A percentile compares a stretch with the other conserved stretches of the same genome.
Conservation (phyloP, 2,113 vertebrate genomes). For the Embiotoca jacksoni region DNA sequence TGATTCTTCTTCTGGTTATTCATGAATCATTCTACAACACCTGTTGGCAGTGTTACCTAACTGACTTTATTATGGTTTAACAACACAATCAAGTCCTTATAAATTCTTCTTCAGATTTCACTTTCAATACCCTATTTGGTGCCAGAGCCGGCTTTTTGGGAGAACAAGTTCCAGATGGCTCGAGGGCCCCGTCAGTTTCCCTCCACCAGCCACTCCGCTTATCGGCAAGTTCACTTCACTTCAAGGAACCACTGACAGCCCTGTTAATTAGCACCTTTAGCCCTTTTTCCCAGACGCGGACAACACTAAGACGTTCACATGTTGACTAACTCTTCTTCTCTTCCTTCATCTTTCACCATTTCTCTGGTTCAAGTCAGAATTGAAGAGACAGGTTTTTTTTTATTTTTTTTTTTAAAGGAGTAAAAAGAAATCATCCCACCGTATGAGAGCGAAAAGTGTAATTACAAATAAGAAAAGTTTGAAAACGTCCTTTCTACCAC, state of each 20-base stretch:
- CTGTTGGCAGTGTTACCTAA: conserved; percentile 11
- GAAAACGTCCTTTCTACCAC: neutral
- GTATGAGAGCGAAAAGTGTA: neutral
- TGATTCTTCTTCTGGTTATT: neutral
- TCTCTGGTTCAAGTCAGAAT: conserved; percentile 6
- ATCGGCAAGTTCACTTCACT: conserved; percentile 83
- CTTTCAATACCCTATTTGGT: conserved; percentile 26
- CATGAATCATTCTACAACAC: conserved; percentile 7
- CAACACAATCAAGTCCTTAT: neutral
- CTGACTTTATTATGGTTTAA: neutral
- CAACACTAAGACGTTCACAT: conserved; percentile 43
- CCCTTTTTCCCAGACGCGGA: conserved; percentile 54
- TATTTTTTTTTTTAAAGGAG: too few relatives aligned
- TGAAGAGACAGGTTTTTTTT: neutral
- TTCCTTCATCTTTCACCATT: conserved; percentile 17
- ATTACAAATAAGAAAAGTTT: neutral
- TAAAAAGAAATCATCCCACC: neutral
- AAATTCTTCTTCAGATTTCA: conserved; percentile 15
- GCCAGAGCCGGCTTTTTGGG: conserved; percentile 49
- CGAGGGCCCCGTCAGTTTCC: conserved; percentile 55
- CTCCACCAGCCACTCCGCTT: conserved; percentile 74
- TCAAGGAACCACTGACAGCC: conserved; percentile 84
- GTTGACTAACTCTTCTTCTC: conserved; percentile 38
- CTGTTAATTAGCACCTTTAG: conserved; percentile 83
- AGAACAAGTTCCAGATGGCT: conserved; percentile 83